Conservation (phyloP, 2,888 invertebrate genomes). For the Drosophila neutralis region DNA sequence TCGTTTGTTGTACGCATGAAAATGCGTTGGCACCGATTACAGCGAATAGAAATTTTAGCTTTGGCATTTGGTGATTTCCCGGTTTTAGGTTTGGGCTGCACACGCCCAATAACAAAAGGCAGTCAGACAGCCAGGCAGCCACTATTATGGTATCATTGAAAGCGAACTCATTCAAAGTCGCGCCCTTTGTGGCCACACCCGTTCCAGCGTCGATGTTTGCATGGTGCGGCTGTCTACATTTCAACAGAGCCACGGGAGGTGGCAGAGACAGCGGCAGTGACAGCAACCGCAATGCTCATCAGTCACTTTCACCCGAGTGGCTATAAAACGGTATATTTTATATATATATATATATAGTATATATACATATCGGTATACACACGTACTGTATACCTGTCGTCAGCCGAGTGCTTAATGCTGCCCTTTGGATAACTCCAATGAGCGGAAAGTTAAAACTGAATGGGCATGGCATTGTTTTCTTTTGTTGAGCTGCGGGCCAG, state of each 20-base stretch:
- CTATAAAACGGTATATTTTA: slow-evolving; percentile 67
- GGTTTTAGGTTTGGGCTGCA: slow-evolving; percentile 33
- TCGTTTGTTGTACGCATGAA: slow-evolving; percentile 50
- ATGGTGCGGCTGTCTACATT: slow-evolving; percentile 60
- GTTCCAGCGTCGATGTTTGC: slow-evolving; percentile 35
- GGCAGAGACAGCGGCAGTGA: slow-evolving; percentile 32
- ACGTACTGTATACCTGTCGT: slow-evolving; percentile 10
- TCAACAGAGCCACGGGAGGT: slow-evolving; percentile 46
- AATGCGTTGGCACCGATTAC: slow-evolving; percentile 70
- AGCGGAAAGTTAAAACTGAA: slow-evolving; percentile 55
- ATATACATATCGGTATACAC: slow-evolving; percentile 19
- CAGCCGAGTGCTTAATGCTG: slow-evolving; percentile 35
- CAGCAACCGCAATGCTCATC: slow-evolving; percentile 65
- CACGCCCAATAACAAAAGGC: slow-evolving; percentile 52
- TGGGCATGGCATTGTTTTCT: slow-evolving; percentile 52
- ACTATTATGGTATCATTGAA: slow-evolving; percentile 63
- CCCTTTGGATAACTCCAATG: slow-evolving; percentile 68
- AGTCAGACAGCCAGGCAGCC: slow-evolving; percentile 23
- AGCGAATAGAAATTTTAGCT: slow-evolving; percentile 57
- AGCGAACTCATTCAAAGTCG: slow-evolving; percentile 66
- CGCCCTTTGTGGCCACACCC: slow-evolving; percentile 75
- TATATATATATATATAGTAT: slow-evolving; percentile 9
- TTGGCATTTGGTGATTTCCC: slow-evolving; percentile 23
- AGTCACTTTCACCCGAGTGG: slow-evolving; percentile 75
- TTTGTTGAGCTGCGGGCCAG: slow-evolving; percentile 32